Base-by-base conservation (phyloP, 2,113 vertebrate species). In the Meleagris gallopavo region DNA sequence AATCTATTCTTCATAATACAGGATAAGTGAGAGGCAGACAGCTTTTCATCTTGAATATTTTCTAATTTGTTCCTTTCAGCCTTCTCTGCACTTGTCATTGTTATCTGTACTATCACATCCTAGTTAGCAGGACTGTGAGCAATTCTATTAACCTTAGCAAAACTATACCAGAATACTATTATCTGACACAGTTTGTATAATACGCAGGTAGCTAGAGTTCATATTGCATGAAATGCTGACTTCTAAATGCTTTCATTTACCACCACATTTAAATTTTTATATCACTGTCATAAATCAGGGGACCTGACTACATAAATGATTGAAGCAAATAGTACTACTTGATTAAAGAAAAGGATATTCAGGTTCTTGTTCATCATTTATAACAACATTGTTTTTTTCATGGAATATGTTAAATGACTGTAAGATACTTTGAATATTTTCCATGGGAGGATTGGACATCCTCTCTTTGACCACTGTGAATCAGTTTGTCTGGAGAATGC, bases 371-470 rank as follows among this genome's bases (percentile, higher is more conserved):
- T 95, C 88, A 40, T 86, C 78, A 64, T 86, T 93, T 81, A 69
- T 62, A 90, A 83, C 48, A 29, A 83, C 71, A 62, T 72, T 72
- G 57, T 84, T 93, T 90, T 93, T 90, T 95, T 61, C 62, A 65
- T 62, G 69, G 88, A 90, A 52, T 83, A 74, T 89, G 67, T 89
- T 92, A 76, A 6, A 2, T 54, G 74, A 36, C 75, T 85, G 30
- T 80, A 85, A 83, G 72, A 96, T 89, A 58, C 89, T 93, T 45
- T 4, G 11, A 83, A 74, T 97, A 94, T 91, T 97, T 94, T 95
- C 89, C 84, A 19, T 85, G 84, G 93, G 89, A 92, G 89, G 71
- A 67, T 2, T 83, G 67, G 62, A 84, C 22, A 22, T 75, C 79
- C 74, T 76, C 43, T 60, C 65, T 85, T 75, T 72, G 43, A 80